phyloP scores from a whole-genome alignment of 2,888 invertebrate genomes.

The Mythimna impura region DNA sequence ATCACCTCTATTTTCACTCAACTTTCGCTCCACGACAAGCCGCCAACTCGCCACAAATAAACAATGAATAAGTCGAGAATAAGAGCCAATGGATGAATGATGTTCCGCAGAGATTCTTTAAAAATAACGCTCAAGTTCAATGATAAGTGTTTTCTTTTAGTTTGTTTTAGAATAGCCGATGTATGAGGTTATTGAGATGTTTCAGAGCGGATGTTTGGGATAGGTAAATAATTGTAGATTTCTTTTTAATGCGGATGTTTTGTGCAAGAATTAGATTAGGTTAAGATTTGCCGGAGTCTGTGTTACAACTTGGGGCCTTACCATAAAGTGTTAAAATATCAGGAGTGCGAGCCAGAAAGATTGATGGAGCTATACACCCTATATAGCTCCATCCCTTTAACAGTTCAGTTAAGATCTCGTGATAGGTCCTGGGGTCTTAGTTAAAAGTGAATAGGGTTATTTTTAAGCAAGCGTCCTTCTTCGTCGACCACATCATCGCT shows the following conservation, averaged over 20 bases:
- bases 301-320: too few species aligned
- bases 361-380: too few species aligned
- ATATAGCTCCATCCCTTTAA: too few species aligned
- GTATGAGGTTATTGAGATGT: slow-evolving; percentile 27
- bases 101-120: slow-evolving; percentile 44
- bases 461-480: too few species aligned
- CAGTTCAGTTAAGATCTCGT: too few species aligned
- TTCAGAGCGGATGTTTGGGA: slow-evolving; percentile 45
- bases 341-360: too few species aligned
- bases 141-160: slow-evolving; percentile 53
- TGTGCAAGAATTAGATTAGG: slow-evolving; percentile 1
- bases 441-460: too few species aligned
- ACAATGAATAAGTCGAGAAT: slow-evolving; percentile 52
- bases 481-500: too few species aligned
- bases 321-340: too few species aligned
- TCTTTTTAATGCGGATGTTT: slow-evolving; percentile 28
- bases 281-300: neutral
- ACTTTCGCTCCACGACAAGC: slow-evolving; percentile 47
- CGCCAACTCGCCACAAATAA: slow-evolving; percentile 50
- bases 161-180: slow-evolving; percentile 39
- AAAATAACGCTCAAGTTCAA: slow-evolving; percentile 64
- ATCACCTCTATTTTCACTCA: slow-evolving; percentile 52
- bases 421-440: too few species aligned
- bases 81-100: slow-evolving; percentile 55
- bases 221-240: slow-evolving; percentile 28